Evolutionary conservation across 1,140 invertebrate species (phyloP).

Genomic region (Ceratosolen solmsi): DNA sequence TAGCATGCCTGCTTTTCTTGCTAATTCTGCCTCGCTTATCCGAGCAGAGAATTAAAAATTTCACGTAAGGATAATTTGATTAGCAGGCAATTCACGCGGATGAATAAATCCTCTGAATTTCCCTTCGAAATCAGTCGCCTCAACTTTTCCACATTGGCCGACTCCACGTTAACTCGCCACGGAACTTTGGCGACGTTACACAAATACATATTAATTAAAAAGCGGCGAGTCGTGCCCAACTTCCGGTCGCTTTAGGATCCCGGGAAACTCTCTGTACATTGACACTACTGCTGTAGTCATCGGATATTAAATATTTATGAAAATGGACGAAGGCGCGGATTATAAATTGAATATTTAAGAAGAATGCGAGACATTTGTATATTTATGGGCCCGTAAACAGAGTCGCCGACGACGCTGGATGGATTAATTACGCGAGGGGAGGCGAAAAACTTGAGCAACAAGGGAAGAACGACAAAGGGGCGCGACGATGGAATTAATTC

Average conservation of each 20-base stretch:
- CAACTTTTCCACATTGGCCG: not conserved
- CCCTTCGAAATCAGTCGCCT: not conserved
- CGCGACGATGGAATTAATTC: conserved; percentile 28
- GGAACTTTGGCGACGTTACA: conserved; percentile 41
- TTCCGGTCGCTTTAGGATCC: too few relatives aligned
- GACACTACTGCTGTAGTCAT: not conserved
- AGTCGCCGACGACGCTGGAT: not conserved
- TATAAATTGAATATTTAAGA: conserved; percentile 51
- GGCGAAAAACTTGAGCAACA: conserved; percentile 14
- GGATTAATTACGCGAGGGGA: conserved; percentile 39
- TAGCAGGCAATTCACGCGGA: not conserved
- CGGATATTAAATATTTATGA: conserved; percentile 46
- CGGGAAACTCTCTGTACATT: not conserved
- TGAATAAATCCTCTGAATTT: not conserved
- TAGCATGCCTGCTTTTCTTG: not conserved
- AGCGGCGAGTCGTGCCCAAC: conserved; percentile 48
- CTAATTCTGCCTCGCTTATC: not conserved
- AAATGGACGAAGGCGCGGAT: conserved; percentile 32
- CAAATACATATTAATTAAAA: conserved; percentile 60
- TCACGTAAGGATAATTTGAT: conserved; percentile 7
- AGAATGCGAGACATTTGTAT: conserved; percentile 43
- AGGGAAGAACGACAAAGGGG: not conserved
- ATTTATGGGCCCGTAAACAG: conserved; percentile 39
- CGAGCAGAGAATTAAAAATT: not conserved
- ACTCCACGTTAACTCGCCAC: conserved; percentile 53